Conservation (phyloP, 1,140 invertebrate species). For the Rhyzopertha dominica region DNA sequence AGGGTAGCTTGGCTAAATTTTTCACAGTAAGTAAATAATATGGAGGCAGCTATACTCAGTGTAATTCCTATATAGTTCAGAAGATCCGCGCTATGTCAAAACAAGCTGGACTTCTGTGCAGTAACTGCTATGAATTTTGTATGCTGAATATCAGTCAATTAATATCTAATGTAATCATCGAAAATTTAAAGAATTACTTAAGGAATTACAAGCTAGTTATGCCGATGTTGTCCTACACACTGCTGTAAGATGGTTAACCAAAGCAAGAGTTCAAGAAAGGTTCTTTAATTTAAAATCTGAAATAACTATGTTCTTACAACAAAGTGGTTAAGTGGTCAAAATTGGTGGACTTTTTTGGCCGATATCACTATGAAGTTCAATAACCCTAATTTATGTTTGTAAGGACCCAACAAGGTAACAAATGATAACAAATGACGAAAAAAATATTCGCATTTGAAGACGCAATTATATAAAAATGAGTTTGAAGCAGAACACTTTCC, state of each 20-base stretch:
- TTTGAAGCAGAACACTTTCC: too few relatives aligned
- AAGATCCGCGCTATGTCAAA: too few relatives aligned
- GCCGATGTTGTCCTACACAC: conserved; percentile 8
- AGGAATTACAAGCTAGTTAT: conserved; percentile 8
- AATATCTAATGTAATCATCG: too few relatives aligned
- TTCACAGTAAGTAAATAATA: too few relatives aligned
- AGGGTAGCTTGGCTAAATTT: too few relatives aligned
- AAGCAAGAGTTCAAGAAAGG: conserved; percentile 9
- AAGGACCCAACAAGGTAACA: not conserved
- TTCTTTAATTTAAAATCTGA: conserved; percentile 11
- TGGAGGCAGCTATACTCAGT: too few relatives aligned
- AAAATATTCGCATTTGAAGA: not conserved
- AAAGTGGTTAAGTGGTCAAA: too few relatives aligned
- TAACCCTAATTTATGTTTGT: not conserved
- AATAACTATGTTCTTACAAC: conserved; percentile 10
- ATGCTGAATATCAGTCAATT: too few relatives aligned
- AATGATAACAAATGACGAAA: not conserved
- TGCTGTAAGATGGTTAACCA: conserved; percentile 8
- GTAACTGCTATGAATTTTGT: too few relatives aligned
- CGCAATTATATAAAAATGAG: not conserved
- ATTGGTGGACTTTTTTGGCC: conserved; percentile 1
- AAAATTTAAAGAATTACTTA: conserved; percentile 3
- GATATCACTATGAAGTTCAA: conserved; percentile 3
- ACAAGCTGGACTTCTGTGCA: too few relatives aligned
- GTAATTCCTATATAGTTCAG: too few relatives aligned